Conservation (phyloP, 2,113 vertebrate genomes). For the Pelodiscus sinensis region DNA sequence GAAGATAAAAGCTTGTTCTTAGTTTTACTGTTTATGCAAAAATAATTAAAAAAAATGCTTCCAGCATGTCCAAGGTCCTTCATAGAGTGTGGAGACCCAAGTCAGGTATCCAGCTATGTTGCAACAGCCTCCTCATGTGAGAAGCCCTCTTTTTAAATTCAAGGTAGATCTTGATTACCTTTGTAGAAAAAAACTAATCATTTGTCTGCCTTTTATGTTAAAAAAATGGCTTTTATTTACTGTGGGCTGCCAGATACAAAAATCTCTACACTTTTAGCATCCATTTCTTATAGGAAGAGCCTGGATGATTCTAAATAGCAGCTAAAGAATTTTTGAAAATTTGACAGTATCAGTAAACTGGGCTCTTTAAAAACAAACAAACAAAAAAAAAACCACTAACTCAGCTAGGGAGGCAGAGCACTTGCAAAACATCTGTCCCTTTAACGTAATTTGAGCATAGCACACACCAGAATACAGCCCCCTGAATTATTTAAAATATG, state of each 20-base stretch:
- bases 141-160: too few relatives aligned
- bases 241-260: not conserved
- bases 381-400: not conserved
- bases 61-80: not conserved
- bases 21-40: not conserved
- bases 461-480: not conserved
- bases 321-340: not conserved
- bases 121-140: not conserved
- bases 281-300: not conserved
- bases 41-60: not conserved
- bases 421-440: rapidly evolving
- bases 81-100: not conserved
- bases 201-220: not conserved
- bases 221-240: not conserved
- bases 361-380: too few relatives aligned
- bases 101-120: not conserved
- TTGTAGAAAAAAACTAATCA: not conserved
- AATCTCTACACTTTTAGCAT: not conserved
- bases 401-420: not conserved
- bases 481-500: not conserved
- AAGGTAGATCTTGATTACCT: not conserved
- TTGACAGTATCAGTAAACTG: not conserved
- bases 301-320: not conserved
- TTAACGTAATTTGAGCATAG: rapidly evolving
- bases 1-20: not conserved